Evolutionary conservation across 2,888 invertebrate genomes (phyloP).

Genomic region (Euplexia lucipara): DNA sequence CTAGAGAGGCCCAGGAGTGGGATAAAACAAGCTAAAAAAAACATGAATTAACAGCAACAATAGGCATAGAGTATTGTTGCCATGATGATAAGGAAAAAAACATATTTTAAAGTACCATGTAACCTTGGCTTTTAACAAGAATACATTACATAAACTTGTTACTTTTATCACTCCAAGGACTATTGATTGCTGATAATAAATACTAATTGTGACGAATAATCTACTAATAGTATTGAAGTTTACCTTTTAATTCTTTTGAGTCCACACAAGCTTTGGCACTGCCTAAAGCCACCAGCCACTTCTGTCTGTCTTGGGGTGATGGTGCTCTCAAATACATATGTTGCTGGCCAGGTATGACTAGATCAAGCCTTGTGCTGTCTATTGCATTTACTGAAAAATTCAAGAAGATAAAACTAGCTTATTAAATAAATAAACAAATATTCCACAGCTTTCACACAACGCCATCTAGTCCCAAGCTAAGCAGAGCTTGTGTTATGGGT

Average conservation of each 20-base stretch:
- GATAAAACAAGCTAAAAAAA: too few species aligned
- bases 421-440: too few species aligned
- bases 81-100: slow-evolving; percentile 22
- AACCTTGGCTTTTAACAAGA: neutral
- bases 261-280: slow-evolving; percentile 94
- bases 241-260: slow-evolving; percentile 82
- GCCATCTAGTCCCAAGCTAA: too few species aligned
- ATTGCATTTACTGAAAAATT: slow-evolving; percentile 92
- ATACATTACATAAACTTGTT: slow-evolving; percentile 8
- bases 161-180: slow-evolving; percentile 30
- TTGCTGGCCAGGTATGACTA: slow-evolving; percentile 95
- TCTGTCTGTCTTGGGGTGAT: slow-evolving; percentile 94
- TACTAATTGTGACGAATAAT: slow-evolving; percentile 4
- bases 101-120: slow-evolving; percentile 6
- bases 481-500: too few species aligned
- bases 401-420: neutral
- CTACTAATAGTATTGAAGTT: neutral
- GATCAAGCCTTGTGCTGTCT: slow-evolving; percentile 93
- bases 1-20: too few species aligned
- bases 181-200: slow-evolving; percentile 8
- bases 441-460: too few species aligned
- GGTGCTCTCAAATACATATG: slow-evolving; percentile 95
- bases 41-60: slow-evolving; percentile 4
- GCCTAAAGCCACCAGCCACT: slow-evolving; percentile 95
- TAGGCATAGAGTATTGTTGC: neutral